These are phyloP conservation scores for Calcarius lapponicus DNA, from an alignment of 2,797 vertebrate genomes.

Conservation along the genomic window DNA sequence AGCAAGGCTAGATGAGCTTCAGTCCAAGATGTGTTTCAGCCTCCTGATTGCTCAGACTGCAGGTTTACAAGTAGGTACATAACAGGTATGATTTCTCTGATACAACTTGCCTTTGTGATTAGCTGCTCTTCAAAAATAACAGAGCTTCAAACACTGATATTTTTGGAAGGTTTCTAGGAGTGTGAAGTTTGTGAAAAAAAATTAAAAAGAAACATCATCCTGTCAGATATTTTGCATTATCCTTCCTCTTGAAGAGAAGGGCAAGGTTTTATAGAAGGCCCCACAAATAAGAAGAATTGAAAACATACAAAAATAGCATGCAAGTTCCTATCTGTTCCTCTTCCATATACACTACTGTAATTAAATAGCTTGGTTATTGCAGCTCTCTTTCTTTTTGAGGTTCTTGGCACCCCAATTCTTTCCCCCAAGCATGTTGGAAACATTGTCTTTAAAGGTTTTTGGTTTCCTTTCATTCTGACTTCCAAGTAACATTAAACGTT, in stretches of 20 bases:
- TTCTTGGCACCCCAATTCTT: neutral
- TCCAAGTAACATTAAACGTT: neutral
- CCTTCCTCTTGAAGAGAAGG: neutral
- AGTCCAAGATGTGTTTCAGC: neutral
- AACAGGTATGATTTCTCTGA: neutral
- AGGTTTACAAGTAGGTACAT: neutral
- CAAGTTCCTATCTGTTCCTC: neutral
- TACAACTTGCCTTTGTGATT: neutral
- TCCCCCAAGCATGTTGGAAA: neutral
- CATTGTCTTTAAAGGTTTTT: neutral
- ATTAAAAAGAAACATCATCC: neutral
- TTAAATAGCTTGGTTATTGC: neutral
- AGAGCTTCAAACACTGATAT: neutral
- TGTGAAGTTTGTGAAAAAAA: neutral
- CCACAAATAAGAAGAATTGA: neutral
- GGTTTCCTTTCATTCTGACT: slow-evolving; percentile 8
- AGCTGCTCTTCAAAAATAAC: neutral
- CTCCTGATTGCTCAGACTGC: neutral
- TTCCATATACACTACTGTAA: neutral
- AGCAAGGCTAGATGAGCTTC: neutral
- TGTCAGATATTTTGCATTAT: neutral
- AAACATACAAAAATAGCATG: neutral
- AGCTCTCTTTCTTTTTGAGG: neutral
- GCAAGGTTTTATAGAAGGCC: neutral
- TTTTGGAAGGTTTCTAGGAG: neutral